Conservation (phyloP, 2,888 invertebrate species). For the Sinodicranocentrus sp. region DNA sequence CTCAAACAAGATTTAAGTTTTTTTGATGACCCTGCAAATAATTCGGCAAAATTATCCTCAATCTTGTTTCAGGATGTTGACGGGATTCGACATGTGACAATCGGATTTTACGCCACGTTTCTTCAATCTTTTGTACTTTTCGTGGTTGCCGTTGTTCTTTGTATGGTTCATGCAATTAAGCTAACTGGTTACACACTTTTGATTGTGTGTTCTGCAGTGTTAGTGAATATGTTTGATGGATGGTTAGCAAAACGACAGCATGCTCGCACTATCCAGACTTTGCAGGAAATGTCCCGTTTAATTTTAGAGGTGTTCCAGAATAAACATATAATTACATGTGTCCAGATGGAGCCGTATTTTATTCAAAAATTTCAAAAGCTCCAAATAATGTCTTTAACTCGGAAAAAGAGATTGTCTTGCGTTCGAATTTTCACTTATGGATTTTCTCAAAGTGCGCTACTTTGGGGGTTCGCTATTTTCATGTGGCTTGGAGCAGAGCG, state of each 20-base stretch:
- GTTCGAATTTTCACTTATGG: conserved; percentile 53
- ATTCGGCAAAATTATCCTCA: conserved; percentile 9
- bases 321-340: conserved; percentile 51
- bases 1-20: conserved; percentile 55
- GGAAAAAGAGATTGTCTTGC: conserved; percentile 19
- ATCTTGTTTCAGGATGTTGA: conserved; percentile 51
- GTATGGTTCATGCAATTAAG: neutral
- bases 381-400: conserved; percentile 31
- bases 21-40: conserved; percentile 58
- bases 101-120: conserved; percentile 55
- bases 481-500: conserved; percentile 40
- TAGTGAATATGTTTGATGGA: conserved; percentile 41
- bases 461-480: conserved; percentile 52
- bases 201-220: conserved; percentile 16
- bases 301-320: conserved; percentile 62
- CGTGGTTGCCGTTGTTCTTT: conserved; percentile 11
- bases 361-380: conserved; percentile 45
- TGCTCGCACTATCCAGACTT: conserved; percentile 17
- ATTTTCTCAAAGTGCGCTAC: conserved; percentile 49
- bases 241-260: conserved; percentile 63
- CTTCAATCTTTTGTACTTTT: conserved; percentile 42
- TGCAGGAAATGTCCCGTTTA: conserved; percentile 54
- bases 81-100: conserved; percentile 42
- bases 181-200: conserved; percentile 47
- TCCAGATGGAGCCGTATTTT: conserved; percentile 66